Evolutionary conservation across 2,797 vertebrate species (phyloP), one percentile per base, ranked within the genome.

Genomic region (Podargus strigoides): DNA sequence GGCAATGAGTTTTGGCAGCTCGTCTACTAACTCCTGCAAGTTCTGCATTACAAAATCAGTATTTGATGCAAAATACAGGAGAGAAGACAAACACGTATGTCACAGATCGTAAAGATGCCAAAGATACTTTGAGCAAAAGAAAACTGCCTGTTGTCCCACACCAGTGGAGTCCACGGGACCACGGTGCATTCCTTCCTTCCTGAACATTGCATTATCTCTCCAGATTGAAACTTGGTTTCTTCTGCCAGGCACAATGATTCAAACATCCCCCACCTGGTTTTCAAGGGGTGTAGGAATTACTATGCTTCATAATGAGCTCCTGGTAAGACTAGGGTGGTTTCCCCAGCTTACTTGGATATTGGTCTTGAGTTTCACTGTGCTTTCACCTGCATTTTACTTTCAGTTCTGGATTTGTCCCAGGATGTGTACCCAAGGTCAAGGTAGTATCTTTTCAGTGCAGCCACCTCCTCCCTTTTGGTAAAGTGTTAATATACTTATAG

Each of bases 341-440:
- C 67, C 52, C 62, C 76, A 80, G 4, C 64, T 93, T 63, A 42
- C 26, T 26, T 81, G 69, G 55, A 75, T 88, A 67, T 27, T 56
- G 28, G 62, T 84, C 76, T 42, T 1, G 1, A 79, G 74, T 37
- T 34, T 87, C 76, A 46, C 49, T 46, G 37, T 75, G 66, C 44
- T 77, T 95, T 68, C 74, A 93, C 69, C 73, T 91, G 69, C 67
- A 85, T 85, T 86, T 91, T 64, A 90, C 59, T 77, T 85, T 58
- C 8, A 3, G 64, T 39, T 90, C 46, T 85, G 77, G 87, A 85
- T 68, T 89, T 10, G 1, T 68, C 64, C 89, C 77, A 88, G 56
- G 26, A 59, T 36, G 67, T 11, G 5, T 42, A 73, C 0, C 3
- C 69, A 81, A 94, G 87, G 81, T 90, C 91, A 85, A 79, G 49